Conservation (phyloP, 2,888 invertebrate genomes). For the Melanostoma scalare region DNA sequence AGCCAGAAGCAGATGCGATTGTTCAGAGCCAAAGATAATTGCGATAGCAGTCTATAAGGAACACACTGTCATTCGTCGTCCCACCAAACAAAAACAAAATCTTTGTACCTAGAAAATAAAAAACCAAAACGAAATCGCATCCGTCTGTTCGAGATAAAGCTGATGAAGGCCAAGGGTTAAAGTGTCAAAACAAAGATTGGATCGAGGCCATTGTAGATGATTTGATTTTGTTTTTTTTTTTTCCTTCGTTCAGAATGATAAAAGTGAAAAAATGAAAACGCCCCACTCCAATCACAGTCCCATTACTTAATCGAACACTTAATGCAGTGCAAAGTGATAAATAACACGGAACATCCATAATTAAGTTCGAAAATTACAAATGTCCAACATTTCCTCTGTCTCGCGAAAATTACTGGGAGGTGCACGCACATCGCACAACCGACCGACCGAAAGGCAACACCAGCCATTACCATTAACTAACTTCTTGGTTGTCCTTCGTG, state of each 20-base stretch:
- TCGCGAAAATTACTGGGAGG: slow-evolving; percentile 64
- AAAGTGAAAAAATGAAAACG: slow-evolving; percentile 11
- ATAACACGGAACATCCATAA: slow-evolving; percentile 69
- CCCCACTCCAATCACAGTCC: slow-evolving; percentile 13
- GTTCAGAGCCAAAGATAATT: slow-evolving; percentile 62
- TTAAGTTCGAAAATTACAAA: slow-evolving; percentile 69
- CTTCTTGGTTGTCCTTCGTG: slow-evolving; percentile 2
- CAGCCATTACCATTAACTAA: slow-evolving; percentile 24
- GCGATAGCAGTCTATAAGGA: slow-evolving; percentile 40
- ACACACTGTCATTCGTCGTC: slow-evolving; percentile 38
- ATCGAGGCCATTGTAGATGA: slow-evolving; percentile 48
- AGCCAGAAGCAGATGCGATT: slow-evolving; percentile 36
- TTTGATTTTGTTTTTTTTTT: slow-evolving; percentile 34
- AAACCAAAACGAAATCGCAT: slow-evolving; percentile 53
- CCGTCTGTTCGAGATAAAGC: slow-evolving; percentile 61
- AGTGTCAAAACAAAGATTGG: slow-evolving; percentile 61
- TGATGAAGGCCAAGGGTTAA: slow-evolving; percentile 66
- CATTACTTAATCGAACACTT: slow-evolving; percentile 68
- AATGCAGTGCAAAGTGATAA: slow-evolving; percentile 66
- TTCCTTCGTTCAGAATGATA: not conserved
- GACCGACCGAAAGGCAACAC: slow-evolving; percentile 24
- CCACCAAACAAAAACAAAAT: slow-evolving; percentile 22
- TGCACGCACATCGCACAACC: slow-evolving; percentile 51
- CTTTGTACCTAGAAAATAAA: not conserved
- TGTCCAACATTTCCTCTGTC: slow-evolving; percentile 55